Base-by-base conservation (phyloP, 1,140 invertebrate genomes). In the Bombus fervidus region DNA sequence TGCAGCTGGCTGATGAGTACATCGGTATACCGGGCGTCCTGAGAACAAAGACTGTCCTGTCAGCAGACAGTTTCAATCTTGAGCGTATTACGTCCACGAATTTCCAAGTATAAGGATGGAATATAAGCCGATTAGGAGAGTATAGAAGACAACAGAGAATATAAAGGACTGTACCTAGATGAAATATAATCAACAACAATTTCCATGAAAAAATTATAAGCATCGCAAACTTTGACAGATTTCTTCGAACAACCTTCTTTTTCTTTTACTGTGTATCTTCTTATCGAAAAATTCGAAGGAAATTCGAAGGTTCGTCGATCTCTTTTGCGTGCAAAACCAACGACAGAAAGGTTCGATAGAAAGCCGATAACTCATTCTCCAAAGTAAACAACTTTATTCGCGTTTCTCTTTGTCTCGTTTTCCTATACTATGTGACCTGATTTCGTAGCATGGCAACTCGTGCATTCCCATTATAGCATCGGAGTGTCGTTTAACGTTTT, bases 11-110 rank as follows among this genome's bases (percentile, higher is more conserved):
- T 89, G 85, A 89, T 86, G 87, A 43, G 80, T 69, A 37, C 59
- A 57, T 53, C 47, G 0, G 47, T 86, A 87, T 87, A 84, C 82
- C 78, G 83, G 64, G 74, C 66, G 75, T 85, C 18, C 87, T 37
- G 74, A 66, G 87, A 89, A 89, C 87, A 89, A 89, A 80, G 88
- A 83, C 85, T 41, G 79, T 69, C 75, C 88, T 89, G 88, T 83
- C 83, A 89, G 87, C 79, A 85, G 88, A 86, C 84, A 89, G 87
- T 68, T 83, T 86, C 83, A 89, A 89, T 89, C 86, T 89, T 79
- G 85, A 86, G 39, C 79, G 87, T 85, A 89, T 89, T 77, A 77
- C 83, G 72, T 89, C 78, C 71, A 71, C 83, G 79, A 77, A 89
- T 62, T 89, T 72, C 64, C 59, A 68, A 86, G 85, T 89, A 88